Percentiles rank a stretch among this genome's conserved stretches.
phyloP scores from a whole-genome alignment of 2,888 invertebrate genomes.

The Agrotis clavis region DNA sequence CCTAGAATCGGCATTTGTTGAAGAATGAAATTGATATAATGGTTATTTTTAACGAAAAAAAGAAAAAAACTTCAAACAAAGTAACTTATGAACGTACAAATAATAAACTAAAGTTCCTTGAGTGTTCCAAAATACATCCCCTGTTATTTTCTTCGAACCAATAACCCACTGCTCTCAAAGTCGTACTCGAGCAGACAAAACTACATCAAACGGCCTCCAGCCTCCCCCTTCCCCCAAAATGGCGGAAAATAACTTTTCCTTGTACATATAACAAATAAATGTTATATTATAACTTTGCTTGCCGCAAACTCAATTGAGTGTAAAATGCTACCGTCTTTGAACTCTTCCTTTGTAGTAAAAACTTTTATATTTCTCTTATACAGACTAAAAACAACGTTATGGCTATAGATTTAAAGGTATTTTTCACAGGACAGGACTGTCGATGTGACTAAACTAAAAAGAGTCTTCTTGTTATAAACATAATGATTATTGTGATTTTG shows the following conservation, averaged over 20 bases:
- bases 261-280: conserved; percentile 34
- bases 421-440: no score
- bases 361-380: conserved; percentile 18
- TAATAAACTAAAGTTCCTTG: not conserved
- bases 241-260: conserved; percentile 19
- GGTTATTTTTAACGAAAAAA: no score
- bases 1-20: no score
- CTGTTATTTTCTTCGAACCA: not conserved
- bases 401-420: no score
- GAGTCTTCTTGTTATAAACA: no score
- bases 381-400: no score
- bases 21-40: no score
- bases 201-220: conserved; percentile 30
- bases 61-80: not conserved
- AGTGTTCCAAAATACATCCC: not conserved
- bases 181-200: conserved; percentile 2
- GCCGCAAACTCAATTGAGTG: conserved; percentile 39
- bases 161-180: not conserved
- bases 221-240: not conserved
- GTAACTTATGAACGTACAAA: not conserved
- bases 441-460: no score
- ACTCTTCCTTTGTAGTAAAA: conserved; percentile 3
- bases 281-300: conserved; percentile 34
- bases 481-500: no score
- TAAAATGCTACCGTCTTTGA: conserved; percentile 37